Conservation (phyloP, 2,888 invertebrate species). For the Clanis bilineata region DNA sequence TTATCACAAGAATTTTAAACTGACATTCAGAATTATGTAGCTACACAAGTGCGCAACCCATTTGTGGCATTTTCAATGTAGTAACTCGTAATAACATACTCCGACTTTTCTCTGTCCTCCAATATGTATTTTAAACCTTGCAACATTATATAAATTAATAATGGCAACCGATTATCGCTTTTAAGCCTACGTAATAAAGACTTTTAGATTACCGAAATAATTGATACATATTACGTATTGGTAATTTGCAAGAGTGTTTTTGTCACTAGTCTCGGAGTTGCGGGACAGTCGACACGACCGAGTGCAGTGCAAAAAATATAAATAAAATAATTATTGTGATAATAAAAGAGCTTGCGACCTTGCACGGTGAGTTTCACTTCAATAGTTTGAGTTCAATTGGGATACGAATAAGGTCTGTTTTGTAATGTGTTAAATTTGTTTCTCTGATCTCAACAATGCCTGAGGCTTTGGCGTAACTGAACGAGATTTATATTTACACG, state of each 20-base stretch:
- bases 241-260: neutral
- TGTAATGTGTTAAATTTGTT: neutral
- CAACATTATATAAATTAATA: neutral
- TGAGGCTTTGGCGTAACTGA: neutral
- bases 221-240: neutral
- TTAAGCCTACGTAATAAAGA: neutral
- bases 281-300: neutral
- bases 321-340: constrained; percentile 18
- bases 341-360: constrained; percentile 6
- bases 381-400: neutral
- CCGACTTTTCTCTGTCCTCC: neutral
- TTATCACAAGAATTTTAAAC: too few species aligned
- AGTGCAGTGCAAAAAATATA: neutral
- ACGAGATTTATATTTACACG: neutral
- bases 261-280: constrained; percentile 8
- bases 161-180: neutral
- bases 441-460: neutral
- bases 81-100: neutral
- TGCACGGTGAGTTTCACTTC: neutral
- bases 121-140: neutral
- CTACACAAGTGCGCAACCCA: too few species aligned
- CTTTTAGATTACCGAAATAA: neutral
- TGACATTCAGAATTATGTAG: too few species aligned
- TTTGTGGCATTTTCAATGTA: too few species aligned
- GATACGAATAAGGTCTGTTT: neutral